Conservation (phyloP, 2,797 vertebrate species). For the Acanthornis magna region DNA sequence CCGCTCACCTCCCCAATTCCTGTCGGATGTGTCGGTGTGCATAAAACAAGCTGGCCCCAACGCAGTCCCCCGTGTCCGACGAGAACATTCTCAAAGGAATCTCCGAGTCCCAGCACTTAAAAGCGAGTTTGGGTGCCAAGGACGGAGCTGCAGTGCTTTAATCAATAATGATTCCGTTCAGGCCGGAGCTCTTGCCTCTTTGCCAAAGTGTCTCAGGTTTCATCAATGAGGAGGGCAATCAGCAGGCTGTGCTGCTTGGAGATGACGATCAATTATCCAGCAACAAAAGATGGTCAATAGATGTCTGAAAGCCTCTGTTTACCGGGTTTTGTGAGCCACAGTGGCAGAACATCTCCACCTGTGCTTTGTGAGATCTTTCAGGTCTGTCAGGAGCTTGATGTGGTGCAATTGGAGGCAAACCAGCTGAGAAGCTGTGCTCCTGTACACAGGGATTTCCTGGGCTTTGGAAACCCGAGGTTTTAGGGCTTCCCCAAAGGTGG, state of each 20-base stretch:
- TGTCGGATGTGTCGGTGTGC: fast-evolving
- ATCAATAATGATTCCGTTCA: not conserved
- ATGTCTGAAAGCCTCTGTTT: not conserved
- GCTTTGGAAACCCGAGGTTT: not conserved
- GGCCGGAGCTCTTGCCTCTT: not conserved
- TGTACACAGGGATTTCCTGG: not conserved
- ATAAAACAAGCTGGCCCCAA: not conserved
- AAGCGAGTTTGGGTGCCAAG: not conserved
- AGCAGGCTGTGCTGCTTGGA: not conserved
- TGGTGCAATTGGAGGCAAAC: not conserved
- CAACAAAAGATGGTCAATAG: no score
- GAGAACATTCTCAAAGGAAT: not conserved
- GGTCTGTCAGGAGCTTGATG: not conserved
- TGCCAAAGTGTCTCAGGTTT: not conserved
- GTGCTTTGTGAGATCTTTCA: not conserved
- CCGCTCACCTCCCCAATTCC: fast-evolving
- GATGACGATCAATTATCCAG: not conserved
- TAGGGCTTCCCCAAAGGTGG: not conserved
- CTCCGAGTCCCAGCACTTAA: not conserved
- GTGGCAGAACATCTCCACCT: not conserved
- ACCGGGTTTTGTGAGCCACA: not conserved
- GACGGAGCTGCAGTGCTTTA: not conserved
- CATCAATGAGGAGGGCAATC: not conserved
- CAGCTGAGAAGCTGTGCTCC: not conserved
- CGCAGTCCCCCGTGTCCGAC: not conserved